phyloP scores from a whole-genome alignment of 2,113 vertebrate genomes.

The Toxotes chatareus region DNA sequence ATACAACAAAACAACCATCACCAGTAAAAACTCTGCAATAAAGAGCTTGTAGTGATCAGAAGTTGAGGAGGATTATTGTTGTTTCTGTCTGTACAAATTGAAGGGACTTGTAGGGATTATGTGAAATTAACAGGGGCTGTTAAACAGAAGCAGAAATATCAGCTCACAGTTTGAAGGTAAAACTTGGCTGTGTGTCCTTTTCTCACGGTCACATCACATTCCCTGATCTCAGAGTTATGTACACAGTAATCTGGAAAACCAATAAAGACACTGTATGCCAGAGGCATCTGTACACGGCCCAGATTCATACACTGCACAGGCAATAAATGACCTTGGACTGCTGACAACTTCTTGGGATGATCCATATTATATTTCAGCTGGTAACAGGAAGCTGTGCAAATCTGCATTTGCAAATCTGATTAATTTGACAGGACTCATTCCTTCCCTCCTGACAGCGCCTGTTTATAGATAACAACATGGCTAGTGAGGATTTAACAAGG shows the following conservation, averaged over 20 bases:
- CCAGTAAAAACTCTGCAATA: neutral
- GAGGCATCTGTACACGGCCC: constrained; percentile 36
- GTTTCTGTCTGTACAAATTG: neutral
- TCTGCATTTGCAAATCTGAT: constrained; percentile 43
- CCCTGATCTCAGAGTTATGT: constrained; percentile 42
- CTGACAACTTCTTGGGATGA: constrained; percentile 37
- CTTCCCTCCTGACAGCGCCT: constrained; percentile 19
- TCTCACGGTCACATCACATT: neutral
- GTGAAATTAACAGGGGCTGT: neutral
- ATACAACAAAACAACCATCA: neutral
- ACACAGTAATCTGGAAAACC: constrained; percentile 59
- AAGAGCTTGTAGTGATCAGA: neutral
- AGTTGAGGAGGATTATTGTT: neutral
- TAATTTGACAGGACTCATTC: constrained; percentile 25
- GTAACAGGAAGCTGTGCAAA: constrained; percentile 36
- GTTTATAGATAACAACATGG: constrained; percentile 42
- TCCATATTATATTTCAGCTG: constrained; percentile 44
- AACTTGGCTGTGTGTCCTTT: neutral
- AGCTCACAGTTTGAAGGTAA: constrained; percentile 9
- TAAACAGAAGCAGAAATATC: constrained; percentile 1
- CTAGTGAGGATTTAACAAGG: constrained; percentile 7
- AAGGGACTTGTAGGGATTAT: neutral
- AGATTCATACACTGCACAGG: constrained; percentile 1
- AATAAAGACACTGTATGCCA: constrained; percentile 46
- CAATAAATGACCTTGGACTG: constrained; percentile 48